A percentile compares a stretch with the other conserved stretches of the same genome.
These are phyloP conservation scores for Helicoverpa zea DNA, from an alignment of 1,140 invertebrate genomes.

Conservation along the genomic window DNA sequence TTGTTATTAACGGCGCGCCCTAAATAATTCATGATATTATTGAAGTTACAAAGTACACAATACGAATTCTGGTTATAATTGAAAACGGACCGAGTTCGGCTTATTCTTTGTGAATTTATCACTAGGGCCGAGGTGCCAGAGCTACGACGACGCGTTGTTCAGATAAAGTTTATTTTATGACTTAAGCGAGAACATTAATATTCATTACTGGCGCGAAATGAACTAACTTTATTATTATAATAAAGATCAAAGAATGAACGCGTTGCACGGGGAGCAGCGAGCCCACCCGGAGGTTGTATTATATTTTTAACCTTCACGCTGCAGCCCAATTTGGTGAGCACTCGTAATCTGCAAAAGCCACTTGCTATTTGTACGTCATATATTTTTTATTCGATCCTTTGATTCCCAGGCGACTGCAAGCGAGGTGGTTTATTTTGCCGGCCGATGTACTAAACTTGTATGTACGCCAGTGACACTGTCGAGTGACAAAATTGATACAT, in stretches of 20 bases:
- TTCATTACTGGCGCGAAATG: conserved; percentile 82
- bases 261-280: conserved; percentile 48
- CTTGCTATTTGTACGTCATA: conserved; percentile 19
- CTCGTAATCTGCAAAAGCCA: conserved; percentile 19
- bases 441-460: conserved; percentile 11
- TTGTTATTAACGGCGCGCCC: conserved; percentile 58
- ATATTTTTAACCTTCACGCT: conserved; percentile 43
- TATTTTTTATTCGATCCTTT: conserved; percentile 38
- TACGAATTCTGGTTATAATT: conserved; percentile 74
- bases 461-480: background rate
- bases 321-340: conserved; percentile 36
- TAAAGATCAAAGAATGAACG: conserved; percentile 77
- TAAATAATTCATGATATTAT: conserved; percentile 69
- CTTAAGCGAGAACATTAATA: conserved; percentile 84
- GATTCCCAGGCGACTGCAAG: conserved; percentile 22
- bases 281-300: conserved; percentile 51
- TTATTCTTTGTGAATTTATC: conserved; percentile 82
- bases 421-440: background rate
- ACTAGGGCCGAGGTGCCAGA: conserved; percentile 69
- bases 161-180: conserved; percentile 85
- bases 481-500: background rate
- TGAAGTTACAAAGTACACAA: conserved; percentile 65
- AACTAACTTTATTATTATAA: conserved; percentile 83
- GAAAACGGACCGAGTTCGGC: conserved; percentile 75
- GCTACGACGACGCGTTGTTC: conserved; percentile 74